Base-by-base conservation (phyloP, 2,113 vertebrate species). In the Ivindomyrus marchei region DNA sequence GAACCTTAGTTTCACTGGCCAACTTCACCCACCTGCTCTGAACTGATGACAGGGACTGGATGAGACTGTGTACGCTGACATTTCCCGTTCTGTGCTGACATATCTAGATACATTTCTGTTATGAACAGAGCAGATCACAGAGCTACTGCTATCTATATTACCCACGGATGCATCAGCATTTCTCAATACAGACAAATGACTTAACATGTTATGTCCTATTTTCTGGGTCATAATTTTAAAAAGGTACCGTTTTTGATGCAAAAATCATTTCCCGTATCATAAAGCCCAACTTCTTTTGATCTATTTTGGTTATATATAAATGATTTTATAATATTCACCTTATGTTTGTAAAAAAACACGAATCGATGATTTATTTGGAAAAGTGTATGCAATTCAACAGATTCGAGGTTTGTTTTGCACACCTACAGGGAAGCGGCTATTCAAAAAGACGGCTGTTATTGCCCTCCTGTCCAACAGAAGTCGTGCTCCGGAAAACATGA, bases 401-500 rank as follows among this genome's bases (percentile, higher is more conserved):
- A 42, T 42, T 80, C 9, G 66, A 31, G 66, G 11, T 74, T n/a
- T 74, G n/a, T 74, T 36, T 36, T 31, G n/a, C 10, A n/a, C 27
- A 27, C 15, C 15, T 2, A 53, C 31, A 36, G 36, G n/a, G 36
- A 77, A 77, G 31, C 4, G 4, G 31, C 27, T 17, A 17, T 15
- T 24, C 10, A n/a, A n/a, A n/a, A 27, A 11, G 15, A 49, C n/a
- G 39, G 42, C 21, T 47, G 53, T 62, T 21, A 24, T 88, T 77
- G 42, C 17, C 70, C 24, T 94, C 92, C 93, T 0, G 11, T 24
- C 89, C 94, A 88, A 56, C 36, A 92, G 94, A 52, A 52, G 95
- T 90, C 94, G 90, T 92, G 31, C 42, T 47, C 36, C 91, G 10
- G 31, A 62, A 10, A n/a, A 47, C 45, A 1, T 83, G 45, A 85